Conservation (phyloP, 2,888 invertebrate species). For the Schizotus pectinicornis region DNA sequence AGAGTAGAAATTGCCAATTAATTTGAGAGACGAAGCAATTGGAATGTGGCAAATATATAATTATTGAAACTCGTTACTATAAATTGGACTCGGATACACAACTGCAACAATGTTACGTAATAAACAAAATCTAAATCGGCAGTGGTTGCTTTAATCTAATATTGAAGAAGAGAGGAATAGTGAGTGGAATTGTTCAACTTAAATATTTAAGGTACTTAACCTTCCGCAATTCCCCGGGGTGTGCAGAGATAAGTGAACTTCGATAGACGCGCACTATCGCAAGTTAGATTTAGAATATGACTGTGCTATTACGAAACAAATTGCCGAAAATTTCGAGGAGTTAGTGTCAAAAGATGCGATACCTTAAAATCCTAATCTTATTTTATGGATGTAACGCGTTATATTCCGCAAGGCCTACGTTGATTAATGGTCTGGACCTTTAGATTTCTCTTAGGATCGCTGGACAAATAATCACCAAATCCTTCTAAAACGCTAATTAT, state of each 20-base stretch:
- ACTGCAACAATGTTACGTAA: conserved; percentile 20
- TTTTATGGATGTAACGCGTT: conserved; percentile 26
- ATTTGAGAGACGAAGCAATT: not conserved
- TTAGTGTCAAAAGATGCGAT: conserved; percentile 7
- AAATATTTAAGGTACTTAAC: conserved; percentile 26
- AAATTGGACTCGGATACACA: not conserved
- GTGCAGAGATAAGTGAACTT: conserved; percentile 22
- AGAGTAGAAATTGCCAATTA: too few species aligned
- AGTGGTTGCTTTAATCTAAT: conserved; percentile 19
- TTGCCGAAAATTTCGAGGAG: conserved; percentile 20
- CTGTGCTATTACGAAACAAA: conserved; percentile 19
- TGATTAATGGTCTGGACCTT: conserved; percentile 27
- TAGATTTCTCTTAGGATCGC: conserved; percentile 25
- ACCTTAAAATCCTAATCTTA: conserved; percentile 25
- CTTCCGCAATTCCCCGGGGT: conserved; percentile 14
- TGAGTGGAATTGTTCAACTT: conserved; percentile 22
- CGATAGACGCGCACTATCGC: conserved; percentile 18
- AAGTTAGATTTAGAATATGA: conserved; percentile 24
- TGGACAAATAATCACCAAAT: conserved; percentile 28
- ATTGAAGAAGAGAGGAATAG: conserved; percentile 19
- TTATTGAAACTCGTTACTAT: not conserved
- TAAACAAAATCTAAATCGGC: conserved; percentile 14
- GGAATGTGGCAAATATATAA: conserved; percentile 17
- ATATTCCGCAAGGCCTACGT: conserved; percentile 17
- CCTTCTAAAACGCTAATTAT: conserved; percentile 29